Evolutionary conservation across 2,113 vertebrate genomes (phyloP).

Genomic region (Hiodon alosoides): DNA sequence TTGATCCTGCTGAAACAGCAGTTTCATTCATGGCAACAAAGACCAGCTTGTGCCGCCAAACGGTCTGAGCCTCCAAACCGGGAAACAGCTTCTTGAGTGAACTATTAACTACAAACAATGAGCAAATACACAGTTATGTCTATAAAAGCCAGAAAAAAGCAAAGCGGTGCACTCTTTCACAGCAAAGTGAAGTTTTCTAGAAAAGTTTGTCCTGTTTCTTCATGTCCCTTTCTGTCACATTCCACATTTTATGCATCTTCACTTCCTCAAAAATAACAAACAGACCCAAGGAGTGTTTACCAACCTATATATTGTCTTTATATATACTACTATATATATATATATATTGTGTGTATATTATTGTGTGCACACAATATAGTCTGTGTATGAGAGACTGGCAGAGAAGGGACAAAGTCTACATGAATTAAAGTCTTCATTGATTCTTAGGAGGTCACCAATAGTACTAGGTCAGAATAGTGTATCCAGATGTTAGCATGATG

Average conservation of each 20-base stretch:
- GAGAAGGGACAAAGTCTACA: not conserved
- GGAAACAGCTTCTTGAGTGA: conserved; percentile 91
- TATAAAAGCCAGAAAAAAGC: conserved; percentile 97
- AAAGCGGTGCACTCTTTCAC: conserved; percentile 95
- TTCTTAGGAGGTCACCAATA: conserved; percentile 15
- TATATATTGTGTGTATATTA: conserved; percentile 68
- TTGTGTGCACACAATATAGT: conserved; percentile 60
- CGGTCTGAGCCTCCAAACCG: conserved; percentile 83
- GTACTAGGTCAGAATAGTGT: not conserved
- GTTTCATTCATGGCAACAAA: conserved; percentile 98
- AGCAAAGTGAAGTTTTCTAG: conserved; percentile 89
- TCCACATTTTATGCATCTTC: conserved; percentile 64
- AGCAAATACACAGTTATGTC: conserved; percentile 94
- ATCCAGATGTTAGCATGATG: conserved; percentile 4
- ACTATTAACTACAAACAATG: conserved; percentile 97
- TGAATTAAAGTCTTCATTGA: conserved; percentile 23
- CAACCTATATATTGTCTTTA: conserved; percentile 38
- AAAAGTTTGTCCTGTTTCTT: conserved; percentile 68
- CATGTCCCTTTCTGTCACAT: conserved; percentile 81
- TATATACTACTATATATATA: too few species aligned
- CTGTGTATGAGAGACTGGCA: conserved; percentile 33
- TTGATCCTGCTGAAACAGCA: conserved; percentile 79
- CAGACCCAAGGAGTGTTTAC: conserved; percentile 43
- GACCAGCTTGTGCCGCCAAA: conserved; percentile 99
- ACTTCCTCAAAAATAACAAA: conserved; percentile 44